These are phyloP conservation scores for Lepidotrigona ventralis DNA, from an alignment of 1,140 invertebrate species.

Conservation along the genomic window DNA sequence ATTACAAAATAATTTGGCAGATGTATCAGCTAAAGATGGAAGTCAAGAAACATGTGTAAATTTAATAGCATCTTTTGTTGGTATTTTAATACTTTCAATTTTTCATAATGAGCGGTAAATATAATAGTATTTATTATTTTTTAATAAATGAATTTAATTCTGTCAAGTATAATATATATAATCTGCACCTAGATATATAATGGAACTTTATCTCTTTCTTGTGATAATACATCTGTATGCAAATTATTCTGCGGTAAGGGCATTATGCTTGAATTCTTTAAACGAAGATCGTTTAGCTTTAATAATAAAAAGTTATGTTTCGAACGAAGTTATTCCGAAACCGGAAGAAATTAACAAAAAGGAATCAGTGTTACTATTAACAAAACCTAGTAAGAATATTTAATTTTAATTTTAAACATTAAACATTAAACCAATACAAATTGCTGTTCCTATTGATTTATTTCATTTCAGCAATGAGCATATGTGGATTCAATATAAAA, in stretches of 20 bases:
- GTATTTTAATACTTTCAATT: constrained; percentile 88
- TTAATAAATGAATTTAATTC: constrained; percentile 4
- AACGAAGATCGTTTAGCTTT: constrained; percentile 89
- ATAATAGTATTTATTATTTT: neutral
- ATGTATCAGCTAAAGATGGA: constrained; percentile 97
- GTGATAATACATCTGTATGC: constrained; percentile 91
- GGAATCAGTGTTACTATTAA: constrained; percentile 83
- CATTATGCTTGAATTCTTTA: constrained; percentile 87
- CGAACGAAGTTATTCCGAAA: constrained; percentile 76
- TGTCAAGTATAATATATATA: constrained; percentile 31
- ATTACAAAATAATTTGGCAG: constrained; percentile 92
- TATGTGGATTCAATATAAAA: constrained; percentile 81
- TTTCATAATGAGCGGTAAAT: constrained; percentile 75
- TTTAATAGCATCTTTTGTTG: constrained; percentile 89
- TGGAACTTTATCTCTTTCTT: constrained; percentile 86
- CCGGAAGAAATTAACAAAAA: constrained; percentile 80
- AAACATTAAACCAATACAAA: constrained; percentile 61
- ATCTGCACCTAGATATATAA: constrained; percentile 81
- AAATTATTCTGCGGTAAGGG: constrained; percentile 92
- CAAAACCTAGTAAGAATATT: constrained; percentile 73
- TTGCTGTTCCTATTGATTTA: constrained; percentile 67
- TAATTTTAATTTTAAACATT: constrained; percentile 58
- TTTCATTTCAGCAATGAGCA: constrained; percentile 75
- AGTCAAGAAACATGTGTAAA: constrained; percentile 98
- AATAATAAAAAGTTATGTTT: constrained; percentile 83